Conservation (phyloP, 35 echinoderm and acorn worm species). For the Stichopus chloronotus region DNA sequence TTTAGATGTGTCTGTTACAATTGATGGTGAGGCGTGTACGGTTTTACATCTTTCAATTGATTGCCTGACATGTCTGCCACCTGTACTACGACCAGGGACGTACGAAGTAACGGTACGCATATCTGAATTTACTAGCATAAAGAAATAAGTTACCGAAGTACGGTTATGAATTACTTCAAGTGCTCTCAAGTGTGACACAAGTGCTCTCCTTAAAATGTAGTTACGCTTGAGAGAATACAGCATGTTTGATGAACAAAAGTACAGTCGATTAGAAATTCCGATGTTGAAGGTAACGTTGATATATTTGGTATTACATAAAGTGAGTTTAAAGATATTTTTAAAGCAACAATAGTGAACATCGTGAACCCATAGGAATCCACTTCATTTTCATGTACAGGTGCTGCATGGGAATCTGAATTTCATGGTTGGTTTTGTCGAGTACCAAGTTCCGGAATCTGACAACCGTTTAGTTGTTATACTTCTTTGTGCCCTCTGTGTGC, state of each 20-base stretch:
- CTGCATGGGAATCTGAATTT: conserved; percentile 3
- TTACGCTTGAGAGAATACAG: no score
- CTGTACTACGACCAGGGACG: not conserved
- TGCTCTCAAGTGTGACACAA: no score
- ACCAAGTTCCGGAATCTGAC: not conserved
- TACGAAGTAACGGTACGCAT: not conserved
- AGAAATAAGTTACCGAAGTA: not conserved
- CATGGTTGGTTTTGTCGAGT: not conserved
- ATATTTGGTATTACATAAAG: no score
- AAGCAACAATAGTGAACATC: no score
- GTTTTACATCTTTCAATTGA: not conserved
- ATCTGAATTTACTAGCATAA: not conserved
- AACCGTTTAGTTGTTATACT: not conserved
- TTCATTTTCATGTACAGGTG: not conserved
- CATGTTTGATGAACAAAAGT: not conserved
- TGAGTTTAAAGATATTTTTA: no score
- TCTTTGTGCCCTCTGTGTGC: not conserved
- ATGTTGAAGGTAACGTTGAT: not conserved
- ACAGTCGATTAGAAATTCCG: not conserved
- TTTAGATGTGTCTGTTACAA: not conserved
- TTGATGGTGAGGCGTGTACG: not conserved
- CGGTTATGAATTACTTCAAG: no score
- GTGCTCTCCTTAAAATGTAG: no score
- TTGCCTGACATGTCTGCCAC: not conserved
- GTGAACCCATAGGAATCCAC: no score